phyloP scores from a whole-genome alignment of 2,113 vertebrate species.

The Cygnus atratus region DNA sequence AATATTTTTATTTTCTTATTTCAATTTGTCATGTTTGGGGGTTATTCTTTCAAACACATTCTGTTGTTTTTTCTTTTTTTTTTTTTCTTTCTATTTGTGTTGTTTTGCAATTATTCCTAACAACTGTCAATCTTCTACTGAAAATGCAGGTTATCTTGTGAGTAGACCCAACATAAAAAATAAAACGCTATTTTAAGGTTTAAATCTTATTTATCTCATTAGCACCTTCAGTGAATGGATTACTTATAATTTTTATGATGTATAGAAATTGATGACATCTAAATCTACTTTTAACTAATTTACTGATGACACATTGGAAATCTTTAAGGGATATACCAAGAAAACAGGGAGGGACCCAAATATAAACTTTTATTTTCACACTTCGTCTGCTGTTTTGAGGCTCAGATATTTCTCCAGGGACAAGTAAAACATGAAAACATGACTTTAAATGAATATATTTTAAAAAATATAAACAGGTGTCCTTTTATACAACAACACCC shows the following conservation, averaged over 20 bases:
- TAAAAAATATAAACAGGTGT: no score
- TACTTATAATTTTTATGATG: neutral
- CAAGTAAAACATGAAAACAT: neutral
- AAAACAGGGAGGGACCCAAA: neutral
- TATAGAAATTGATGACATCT: neutral
- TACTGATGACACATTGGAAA: neutral
- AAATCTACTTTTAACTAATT: neutral
- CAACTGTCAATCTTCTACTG: neutral
- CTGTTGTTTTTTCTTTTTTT: neutral
- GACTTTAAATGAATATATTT: neutral
- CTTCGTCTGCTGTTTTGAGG: neutral
- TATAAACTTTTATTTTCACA: neutral
- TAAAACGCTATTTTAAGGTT: neutral
- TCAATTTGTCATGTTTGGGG: accelerated
- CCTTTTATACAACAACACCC: neutral
- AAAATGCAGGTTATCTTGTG: neutral
- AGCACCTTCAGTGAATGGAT: neutral
- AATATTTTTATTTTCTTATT: neutral
- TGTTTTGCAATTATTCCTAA: neutral
- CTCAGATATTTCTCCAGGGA: neutral
- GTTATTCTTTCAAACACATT: neutral
- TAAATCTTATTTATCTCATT: neutral
- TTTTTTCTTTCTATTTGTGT: neutral
- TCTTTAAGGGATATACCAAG: neutral
- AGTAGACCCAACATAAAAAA: neutral